Evolutionary conservation across 2,797 vertebrate species (phyloP).

Genomic region (Champsocephalus esox): DNA sequence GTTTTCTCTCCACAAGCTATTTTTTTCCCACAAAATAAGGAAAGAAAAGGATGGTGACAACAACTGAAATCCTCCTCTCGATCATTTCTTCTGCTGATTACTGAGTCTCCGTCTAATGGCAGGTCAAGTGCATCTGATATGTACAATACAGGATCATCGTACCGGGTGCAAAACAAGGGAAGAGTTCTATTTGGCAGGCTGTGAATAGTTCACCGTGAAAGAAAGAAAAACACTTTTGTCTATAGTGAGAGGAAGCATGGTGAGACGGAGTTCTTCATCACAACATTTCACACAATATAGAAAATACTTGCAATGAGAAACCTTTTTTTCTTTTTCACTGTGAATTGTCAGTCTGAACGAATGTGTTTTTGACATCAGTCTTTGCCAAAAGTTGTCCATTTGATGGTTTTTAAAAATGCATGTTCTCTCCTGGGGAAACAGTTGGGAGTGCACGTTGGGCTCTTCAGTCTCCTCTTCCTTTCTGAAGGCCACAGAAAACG

Average conservation of each 20-base stretch:
- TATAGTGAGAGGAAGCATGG: slow-evolving; percentile 77
- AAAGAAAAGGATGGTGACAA: slow-evolving; percentile 47
- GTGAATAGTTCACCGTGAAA: slow-evolving; percentile 72
- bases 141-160: slow-evolving; percentile 80
- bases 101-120: slow-evolving; percentile 70
- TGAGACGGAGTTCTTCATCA: slow-evolving; percentile 78
- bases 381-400: slow-evolving; percentile 74
- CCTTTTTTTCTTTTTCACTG: slow-evolving; percentile 39
- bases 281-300: slow-evolving; percentile 82
- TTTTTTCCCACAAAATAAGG: slow-evolving; percentile 39
- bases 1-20: slow-evolving; percentile 35
- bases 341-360: slow-evolving; percentile 60
- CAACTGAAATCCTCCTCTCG: slow-evolving; percentile 46
- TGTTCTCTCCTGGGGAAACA: slow-evolving; percentile 62
- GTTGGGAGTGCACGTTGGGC: slow-evolving; percentile 50
- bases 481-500: slow-evolving; percentile 54
- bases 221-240: slow-evolving; percentile 43
- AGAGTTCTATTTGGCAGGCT: slow-evolving; percentile 83
- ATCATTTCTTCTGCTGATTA: slow-evolving; percentile 46
- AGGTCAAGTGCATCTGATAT: slow-evolving; percentile 86
- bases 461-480: slow-evolving; percentile 49
- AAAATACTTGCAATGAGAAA: slow-evolving; percentile 75
- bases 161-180: slow-evolving; percentile 74
- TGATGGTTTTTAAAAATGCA: slow-evolving; percentile 57
- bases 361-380: slow-evolving; percentile 66